Conservation (phyloP, 2,888 invertebrate genomes). For the Latheticus oryzae region DNA sequence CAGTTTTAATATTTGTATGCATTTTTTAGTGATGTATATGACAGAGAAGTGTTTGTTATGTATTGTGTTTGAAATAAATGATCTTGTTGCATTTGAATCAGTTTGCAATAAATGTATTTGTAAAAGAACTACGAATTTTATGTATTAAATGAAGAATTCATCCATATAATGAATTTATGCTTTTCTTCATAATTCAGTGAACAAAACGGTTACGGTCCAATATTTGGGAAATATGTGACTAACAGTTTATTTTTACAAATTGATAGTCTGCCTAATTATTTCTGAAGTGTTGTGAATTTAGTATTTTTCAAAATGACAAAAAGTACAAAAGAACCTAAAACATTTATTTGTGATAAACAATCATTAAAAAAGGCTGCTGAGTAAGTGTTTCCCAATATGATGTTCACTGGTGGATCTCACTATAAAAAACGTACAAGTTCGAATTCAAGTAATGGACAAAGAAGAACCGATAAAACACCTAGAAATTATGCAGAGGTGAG, state of each 20-base stretch:
- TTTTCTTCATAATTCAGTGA: slow-evolving; percentile 15
- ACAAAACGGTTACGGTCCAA: neutral
- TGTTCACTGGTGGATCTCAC: slow-evolving; percentile 77
- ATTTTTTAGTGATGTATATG: neutral
- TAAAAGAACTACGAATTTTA: slow-evolving; percentile 28
- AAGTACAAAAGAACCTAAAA: slow-evolving; percentile 17
- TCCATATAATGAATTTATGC: slow-evolving; percentile 22
- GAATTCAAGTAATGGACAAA: slow-evolving; percentile 60
- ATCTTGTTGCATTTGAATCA: slow-evolving; percentile 15
- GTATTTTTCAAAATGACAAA: slow-evolving; percentile 25
- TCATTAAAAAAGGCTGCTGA: neutral
- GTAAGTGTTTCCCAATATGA: slow-evolving; percentile 67
- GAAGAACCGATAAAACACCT: slow-evolving; percentile 55
- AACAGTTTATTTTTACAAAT: slow-evolving; percentile 33
- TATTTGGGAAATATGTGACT: slow-evolving; percentile 32
- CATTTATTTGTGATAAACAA: slow-evolving; percentile 7
- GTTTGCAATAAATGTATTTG: slow-evolving; percentile 21
- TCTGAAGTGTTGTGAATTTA: slow-evolving; percentile 8
- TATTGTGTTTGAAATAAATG: slow-evolving; percentile 22
- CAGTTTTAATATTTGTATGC: neutral
- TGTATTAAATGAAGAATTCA: slow-evolving; percentile 27
- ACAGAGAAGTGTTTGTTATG: neutral
- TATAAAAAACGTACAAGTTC: slow-evolving; percentile 69
- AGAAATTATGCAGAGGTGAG: slow-evolving; percentile 44
- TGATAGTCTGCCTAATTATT: slow-evolving; percentile 23